Evolutionary conservation across 2,797 vertebrate species (phyloP).

Genomic region (Molossus molossus): DNA sequence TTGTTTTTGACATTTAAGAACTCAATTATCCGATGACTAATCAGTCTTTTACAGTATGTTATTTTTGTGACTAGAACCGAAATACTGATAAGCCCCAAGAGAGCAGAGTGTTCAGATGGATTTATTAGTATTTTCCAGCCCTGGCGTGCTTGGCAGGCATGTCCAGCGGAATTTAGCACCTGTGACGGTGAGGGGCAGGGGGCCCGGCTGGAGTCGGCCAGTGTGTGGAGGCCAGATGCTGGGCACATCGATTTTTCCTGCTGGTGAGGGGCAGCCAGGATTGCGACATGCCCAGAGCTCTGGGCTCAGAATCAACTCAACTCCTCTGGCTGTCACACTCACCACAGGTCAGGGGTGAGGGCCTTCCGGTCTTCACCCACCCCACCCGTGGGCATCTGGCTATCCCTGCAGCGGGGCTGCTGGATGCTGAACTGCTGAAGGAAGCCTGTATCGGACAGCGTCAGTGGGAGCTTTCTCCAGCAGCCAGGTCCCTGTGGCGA

Average conservation of each 20-base stretch:
- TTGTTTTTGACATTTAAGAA: conserved; percentile 93
- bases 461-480: not conserved
- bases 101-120: conserved; percentile 83
- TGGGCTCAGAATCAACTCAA: conserved; percentile 4
- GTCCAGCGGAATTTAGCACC: conserved; percentile 83
- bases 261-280: conserved; percentile 66
- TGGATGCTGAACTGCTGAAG: not conserved
- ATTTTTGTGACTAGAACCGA: conserved; percentile 89
- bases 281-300: not conserved
- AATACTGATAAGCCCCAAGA: conserved; percentile 86
- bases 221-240: conserved; percentile 79
- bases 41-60: conserved; percentile 90
- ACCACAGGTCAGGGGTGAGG: not conserved
- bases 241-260: conserved; percentile 46
- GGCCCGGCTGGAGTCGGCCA: conserved; percentile 72
- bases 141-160: conserved; percentile 79
- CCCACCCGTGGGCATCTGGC: not conserved
- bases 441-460: conserved; percentile 45
- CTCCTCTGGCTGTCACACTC: not conserved
- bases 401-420: not conserved
- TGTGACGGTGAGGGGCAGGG: conserved; percentile 47
- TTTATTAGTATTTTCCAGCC: conserved; percentile 81
- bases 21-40: conserved; percentile 93
- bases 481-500: not conserved
- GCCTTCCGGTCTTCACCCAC: not conserved